phyloP scores from a whole-genome alignment of 2,888 invertebrate species.

The Mythimna loreyi region DNA sequence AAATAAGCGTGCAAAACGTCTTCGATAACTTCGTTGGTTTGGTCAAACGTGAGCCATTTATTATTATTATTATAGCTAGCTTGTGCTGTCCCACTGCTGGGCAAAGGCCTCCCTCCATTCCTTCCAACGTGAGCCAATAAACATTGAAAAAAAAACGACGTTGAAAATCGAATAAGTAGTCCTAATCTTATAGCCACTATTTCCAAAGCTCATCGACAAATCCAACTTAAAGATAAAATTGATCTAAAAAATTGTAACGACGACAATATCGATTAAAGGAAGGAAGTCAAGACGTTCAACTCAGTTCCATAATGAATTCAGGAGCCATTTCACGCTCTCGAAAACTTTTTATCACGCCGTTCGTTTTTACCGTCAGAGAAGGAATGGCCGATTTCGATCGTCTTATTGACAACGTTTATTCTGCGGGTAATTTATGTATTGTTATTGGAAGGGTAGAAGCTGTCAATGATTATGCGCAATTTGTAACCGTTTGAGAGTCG shows the following conservation, averaged over 20 bases:
- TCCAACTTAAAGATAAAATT: constrained; percentile 34
- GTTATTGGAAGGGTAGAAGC: constrained; percentile 40
- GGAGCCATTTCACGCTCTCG: constrained; percentile 61
- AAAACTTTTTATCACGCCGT: constrained; percentile 64
- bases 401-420: constrained; percentile 60
- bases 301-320: constrained; percentile 61
- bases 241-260: constrained; percentile 44
- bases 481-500: constrained; percentile 50
- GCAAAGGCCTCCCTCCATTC: no score
- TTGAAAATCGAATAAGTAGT: background rate
- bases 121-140: background rate
- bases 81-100: no score
- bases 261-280: constrained; percentile 54
- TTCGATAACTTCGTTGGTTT: no score
- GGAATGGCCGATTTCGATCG: constrained; percentile 48
- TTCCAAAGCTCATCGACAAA: constrained; percentile 4
- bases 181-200: background rate
- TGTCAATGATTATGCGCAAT: constrained; percentile 54
- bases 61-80: no score
- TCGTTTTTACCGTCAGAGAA: constrained; percentile 60
- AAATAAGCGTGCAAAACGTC: no score
- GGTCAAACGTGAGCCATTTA: background rate
- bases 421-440: constrained; percentile 61
- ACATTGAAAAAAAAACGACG: background rate
- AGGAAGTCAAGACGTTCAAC: constrained; percentile 58